Base-by-base conservation (phyloP, 2,113 vertebrate species). In the Tupaia chinensis region DNA sequence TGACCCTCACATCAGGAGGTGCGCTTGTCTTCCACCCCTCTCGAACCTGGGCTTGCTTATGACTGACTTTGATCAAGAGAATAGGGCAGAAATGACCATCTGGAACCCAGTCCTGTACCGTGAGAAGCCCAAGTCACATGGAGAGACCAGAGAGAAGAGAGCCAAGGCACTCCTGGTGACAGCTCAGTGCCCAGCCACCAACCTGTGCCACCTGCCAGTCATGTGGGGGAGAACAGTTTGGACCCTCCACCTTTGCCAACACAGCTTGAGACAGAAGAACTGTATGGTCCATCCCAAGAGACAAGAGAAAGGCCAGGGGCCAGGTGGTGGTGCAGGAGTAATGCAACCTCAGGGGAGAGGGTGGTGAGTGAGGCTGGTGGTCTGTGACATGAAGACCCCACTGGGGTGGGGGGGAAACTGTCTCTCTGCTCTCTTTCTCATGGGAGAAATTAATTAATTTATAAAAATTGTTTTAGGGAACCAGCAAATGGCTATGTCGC, bases 31-130 rank as follows among this genome's bases (percentile, higher is more conserved):
- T 44, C 13, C 3, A 9, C 9, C 3, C 11, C 19, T 44, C 22
- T 22, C 29, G 73, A 27, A 44, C 61, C 11, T 68, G 54, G 66
- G n/a, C 68, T n/a, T 74, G 66, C 22, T 80, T 32, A 68, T n/a
- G 32, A 61, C 60, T 70, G 56, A 9, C 85, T 60, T 72, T 70
- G 77, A 88, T 54, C 94, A 88, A n/a, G 0, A 73, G 91, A 29
- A 44, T 2, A 29, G 3, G 54, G 34, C 44, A 79, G 78, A 56
- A 69, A 0, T 69, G 61, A 79, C 34, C 8, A 54, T 90, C 53
- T 90, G 72, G 81, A 93, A 53, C 17, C 32, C 25, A 63, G 83
- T 10, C 16, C 29, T 53, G 32, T 13, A 27, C 53, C 60, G 7
- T 25, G 25, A 29, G 74, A 92, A 77, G 34, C 90, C 70, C 68